phyloP scores from a whole-genome alignment of 2,888 invertebrate genomes.

The Petrolisthes manimaculis region DNA sequence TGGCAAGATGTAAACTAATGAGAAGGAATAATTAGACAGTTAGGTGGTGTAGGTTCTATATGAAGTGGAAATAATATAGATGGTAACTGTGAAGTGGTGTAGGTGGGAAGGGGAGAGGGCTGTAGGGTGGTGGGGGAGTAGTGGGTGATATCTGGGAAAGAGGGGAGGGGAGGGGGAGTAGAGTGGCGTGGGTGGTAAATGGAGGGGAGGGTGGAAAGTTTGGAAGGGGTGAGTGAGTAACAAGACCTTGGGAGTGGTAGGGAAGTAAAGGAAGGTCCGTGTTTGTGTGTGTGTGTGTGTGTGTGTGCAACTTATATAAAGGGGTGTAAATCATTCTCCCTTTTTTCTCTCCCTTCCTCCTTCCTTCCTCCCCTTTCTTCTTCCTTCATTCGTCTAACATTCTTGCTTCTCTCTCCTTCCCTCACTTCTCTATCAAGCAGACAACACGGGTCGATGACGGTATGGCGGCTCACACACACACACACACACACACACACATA shows the following conservation, averaged over 20 bases:
- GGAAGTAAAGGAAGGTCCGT: not conserved
- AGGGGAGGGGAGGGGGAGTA: not conserved
- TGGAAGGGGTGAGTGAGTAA: not conserved
- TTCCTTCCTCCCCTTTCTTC: not conserved
- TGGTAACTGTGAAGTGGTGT: not conserved
- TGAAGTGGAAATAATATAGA: not conserved
- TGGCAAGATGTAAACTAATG: not conserved
- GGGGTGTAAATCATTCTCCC: not conserved
- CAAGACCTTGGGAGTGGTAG: not conserved
- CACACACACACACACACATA: not conserved
- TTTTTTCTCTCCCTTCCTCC: too few relatives aligned
- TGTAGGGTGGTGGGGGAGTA: not conserved
- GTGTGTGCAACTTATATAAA: not conserved
- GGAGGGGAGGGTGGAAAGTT: not conserved
- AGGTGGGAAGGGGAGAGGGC: too few relatives aligned
- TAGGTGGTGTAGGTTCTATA: not conserved
- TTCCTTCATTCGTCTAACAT: not conserved
- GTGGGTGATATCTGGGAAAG: not conserved
- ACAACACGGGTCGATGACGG: too few relatives aligned
- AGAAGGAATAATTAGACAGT: not conserved
- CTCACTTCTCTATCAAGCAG: not conserved
- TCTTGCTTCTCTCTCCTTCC: not conserved
- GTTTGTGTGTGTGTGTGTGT: constrained; percentile 7
- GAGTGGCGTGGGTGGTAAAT: not conserved
- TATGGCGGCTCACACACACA: too few relatives aligned